Percentiles rank a stretch among this genome's conserved stretches.
These are phyloP conservation scores for Papilio polyxenes DNA, from an alignment of 1,140 invertebrate genomes.

Conservation along the genomic window DNA sequence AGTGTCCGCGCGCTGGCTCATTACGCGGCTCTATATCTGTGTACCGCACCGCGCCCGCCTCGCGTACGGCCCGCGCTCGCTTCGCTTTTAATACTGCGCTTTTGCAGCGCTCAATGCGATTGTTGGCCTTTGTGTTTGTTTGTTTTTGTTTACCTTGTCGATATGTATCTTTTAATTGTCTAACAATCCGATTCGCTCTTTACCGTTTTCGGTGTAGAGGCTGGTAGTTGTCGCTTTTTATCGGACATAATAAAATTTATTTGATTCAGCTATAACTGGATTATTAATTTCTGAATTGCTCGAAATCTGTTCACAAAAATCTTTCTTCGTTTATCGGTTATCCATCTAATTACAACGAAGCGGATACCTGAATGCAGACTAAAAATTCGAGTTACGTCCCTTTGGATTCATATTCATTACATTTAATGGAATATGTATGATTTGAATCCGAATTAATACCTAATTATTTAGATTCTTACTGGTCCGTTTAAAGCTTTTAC, in stretches of 20 bases:
- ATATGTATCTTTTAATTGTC: constrained; percentile 15
- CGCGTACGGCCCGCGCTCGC: neutral
- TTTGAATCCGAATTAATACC: neutral
- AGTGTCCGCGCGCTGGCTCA: constrained; percentile 58
- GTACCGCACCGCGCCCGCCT: neutral
- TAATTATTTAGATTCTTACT: neutral
- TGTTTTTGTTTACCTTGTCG: neutral
- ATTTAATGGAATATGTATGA: neutral
- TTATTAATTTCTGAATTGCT: neutral
- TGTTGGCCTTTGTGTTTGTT: constrained; percentile 14
- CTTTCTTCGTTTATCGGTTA: neutral
- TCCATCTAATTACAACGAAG: neutral
- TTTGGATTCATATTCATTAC: neutral
- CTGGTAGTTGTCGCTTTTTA: neutral
- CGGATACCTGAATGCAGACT: neutral
- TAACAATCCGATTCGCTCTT: neutral
- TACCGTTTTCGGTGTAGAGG: neutral
- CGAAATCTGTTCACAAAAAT: neutral
- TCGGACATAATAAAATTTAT: neutral
- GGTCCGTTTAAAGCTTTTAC: neutral
- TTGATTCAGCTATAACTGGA: neutral
- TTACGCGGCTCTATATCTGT: constrained; percentile 25
- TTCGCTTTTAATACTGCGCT: constrained; percentile 17
- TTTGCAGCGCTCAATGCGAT: constrained; percentile 5
- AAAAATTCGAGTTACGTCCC: neutral